These are phyloP conservation scores for Rhimphoctona megacephalus DNA, from an alignment of 2,888 invertebrate genomes.

Conservation along the genomic window DNA sequence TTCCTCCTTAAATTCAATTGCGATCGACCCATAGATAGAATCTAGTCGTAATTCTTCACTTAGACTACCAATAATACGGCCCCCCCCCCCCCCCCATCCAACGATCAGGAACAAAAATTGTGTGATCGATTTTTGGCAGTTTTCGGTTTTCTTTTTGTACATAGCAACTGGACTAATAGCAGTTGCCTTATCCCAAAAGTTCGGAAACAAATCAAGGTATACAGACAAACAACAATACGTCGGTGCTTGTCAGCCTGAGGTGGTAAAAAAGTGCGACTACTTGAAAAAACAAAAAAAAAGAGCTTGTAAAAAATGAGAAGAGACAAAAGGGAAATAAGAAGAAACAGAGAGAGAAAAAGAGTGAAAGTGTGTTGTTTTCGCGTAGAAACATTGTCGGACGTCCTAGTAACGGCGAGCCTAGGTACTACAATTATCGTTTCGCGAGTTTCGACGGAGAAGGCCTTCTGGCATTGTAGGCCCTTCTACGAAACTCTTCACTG, in stretches of 20 bases:
- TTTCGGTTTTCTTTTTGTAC: too few relatives aligned
- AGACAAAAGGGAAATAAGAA: neutral
- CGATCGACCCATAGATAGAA: too few relatives aligned
- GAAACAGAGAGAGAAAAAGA: neutral
- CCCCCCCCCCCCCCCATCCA: too few relatives aligned
- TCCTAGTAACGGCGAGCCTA: conserved; percentile 61
- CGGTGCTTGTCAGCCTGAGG: too few relatives aligned
- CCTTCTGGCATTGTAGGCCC: conserved; percentile 76
- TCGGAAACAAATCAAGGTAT: neutral
- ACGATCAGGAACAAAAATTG: too few relatives aligned
- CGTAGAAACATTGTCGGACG: conserved; percentile 54
- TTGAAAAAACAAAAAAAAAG: too few relatives aligned
- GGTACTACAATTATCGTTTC: conserved; percentile 82
- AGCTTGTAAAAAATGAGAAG: neutral
- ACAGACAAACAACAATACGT: neutral
- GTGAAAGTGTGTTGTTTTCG: conserved; percentile 47
- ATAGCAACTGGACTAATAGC: too few relatives aligned
- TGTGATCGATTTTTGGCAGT: too few relatives aligned
- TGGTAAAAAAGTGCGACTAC: too few relatives aligned
- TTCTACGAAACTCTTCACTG: conserved; percentile 68
- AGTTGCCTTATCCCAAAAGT: neutral
- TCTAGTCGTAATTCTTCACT: too few relatives aligned
- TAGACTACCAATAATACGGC: too few relatives aligned
- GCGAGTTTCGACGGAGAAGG: conserved; percentile 74
- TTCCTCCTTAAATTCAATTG: too few relatives aligned